Conservation (phyloP, 2,113 vertebrate genomes). For the Prolemur simus region DNA sequence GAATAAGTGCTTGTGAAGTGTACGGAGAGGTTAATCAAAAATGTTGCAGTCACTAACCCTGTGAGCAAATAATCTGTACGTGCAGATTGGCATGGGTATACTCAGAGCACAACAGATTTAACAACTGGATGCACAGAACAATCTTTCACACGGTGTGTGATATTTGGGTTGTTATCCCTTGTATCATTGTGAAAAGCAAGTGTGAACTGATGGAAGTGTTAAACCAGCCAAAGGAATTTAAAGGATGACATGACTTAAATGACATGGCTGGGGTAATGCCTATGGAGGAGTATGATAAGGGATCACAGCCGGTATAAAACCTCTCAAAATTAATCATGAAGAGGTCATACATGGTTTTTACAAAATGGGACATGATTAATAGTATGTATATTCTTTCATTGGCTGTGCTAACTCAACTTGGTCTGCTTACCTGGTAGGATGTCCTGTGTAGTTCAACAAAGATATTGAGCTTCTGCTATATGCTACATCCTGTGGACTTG, state of each 20-base stretch:
- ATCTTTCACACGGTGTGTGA: conserved; percentile 38
- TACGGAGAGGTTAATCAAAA: conserved; percentile 68
- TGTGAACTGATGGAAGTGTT: conserved; percentile 50
- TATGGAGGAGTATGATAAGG: background rate
- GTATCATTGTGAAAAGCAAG: conserved; percentile 19
- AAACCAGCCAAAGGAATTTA: conserved; percentile 8
- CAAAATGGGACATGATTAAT: background rate
- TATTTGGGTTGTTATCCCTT: conserved; percentile 51
- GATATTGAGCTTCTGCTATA: background rate
- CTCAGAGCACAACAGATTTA: conserved; percentile 57
- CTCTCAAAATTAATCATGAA: background rate
- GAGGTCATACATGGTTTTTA: background rate
- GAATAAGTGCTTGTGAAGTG: conserved; percentile 51
- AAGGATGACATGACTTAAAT: background rate
- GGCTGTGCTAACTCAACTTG: background rate
- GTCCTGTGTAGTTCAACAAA: background rate
- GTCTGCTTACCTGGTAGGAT: background rate
- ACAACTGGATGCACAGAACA: conserved; percentile 59
- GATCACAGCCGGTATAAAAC: background rate
- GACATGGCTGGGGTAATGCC: background rate
- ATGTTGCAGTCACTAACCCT: conserved; percentile 42
- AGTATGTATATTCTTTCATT: background rate
- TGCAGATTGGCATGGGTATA: background rate
- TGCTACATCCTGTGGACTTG: background rate
- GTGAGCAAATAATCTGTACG: background rate